These are phyloP conservation scores for Plusia festucae DNA, from an alignment of 2,888 invertebrate genomes.

Conservation along the genomic window DNA sequence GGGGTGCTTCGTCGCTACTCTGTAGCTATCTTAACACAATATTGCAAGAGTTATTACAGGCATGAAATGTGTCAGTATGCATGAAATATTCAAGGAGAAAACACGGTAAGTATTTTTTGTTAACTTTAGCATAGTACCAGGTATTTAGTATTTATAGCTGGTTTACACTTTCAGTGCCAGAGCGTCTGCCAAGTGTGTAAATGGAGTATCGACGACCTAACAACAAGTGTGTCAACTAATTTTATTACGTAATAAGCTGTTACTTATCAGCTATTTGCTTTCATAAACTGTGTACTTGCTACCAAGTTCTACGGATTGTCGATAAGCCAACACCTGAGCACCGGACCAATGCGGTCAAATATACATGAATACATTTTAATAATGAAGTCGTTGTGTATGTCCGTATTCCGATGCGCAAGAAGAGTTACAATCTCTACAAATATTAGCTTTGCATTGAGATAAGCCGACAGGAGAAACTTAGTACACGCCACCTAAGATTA, in stretches of 20 bases:
- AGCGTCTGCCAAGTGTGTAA: constrained; percentile 71
- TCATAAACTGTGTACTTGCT: constrained; percentile 9
- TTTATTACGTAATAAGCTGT: constrained; percentile 50
- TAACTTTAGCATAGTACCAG: constrained; percentile 33
- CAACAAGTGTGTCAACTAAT: constrained; percentile 59
- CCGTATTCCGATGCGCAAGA: background rate
- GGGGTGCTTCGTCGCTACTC: too few relatives aligned
- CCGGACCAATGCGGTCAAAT: background rate
- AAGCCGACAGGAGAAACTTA: background rate
- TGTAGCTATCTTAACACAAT: too few relatives aligned
- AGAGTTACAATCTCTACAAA: constrained; percentile 19
- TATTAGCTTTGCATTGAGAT: constrained; percentile 30
- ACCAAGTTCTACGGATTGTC: constrained; percentile 6
- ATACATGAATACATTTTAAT: constrained; percentile 3
- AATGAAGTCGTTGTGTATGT: background rate
- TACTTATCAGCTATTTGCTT: constrained; percentile 34
- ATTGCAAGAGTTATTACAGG: too few relatives aligned
- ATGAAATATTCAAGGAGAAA: background rate
- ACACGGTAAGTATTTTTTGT: too few relatives aligned
- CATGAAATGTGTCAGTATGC: too few relatives aligned
- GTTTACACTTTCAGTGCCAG: constrained; percentile 60
- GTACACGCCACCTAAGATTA: background rate
- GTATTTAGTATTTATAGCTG: constrained; percentile 60
- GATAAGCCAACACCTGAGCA: background rate
- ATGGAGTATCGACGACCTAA: constrained; percentile 49